phyloP scores from a whole-genome alignment of 2,888 invertebrate genomes.

The Pachycephus smyrnensis region DNA sequence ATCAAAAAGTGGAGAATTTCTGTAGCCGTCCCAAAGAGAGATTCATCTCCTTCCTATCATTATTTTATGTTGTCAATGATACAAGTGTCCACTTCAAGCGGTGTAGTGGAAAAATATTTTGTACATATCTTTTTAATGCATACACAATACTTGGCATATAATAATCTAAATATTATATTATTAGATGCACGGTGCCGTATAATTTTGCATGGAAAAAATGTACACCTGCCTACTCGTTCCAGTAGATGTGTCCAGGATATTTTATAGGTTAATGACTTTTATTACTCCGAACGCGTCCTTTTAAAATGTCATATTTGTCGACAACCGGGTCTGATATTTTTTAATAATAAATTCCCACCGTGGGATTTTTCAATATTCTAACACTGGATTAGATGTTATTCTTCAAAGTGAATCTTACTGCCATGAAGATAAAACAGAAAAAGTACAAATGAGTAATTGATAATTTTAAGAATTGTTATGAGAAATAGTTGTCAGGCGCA shows the following conservation, averaged over 20 bases:
- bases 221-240: not conserved
- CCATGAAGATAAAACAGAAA: not conserved
- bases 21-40: not conserved
- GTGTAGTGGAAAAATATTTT: not conserved
- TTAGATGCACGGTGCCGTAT: not conserved
- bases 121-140: not conserved
- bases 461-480: not conserved
- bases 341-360: not conserved
- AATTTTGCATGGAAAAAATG: not conserved
- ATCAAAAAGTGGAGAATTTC: not conserved
- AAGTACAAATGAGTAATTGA: not conserved
- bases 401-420: not conserved
- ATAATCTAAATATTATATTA: not conserved
- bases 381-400: not conserved
- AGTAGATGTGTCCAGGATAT: not conserved
- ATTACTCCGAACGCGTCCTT: not conserved
- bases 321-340: not conserved
- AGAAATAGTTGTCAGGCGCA: not conserved
- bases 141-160: not conserved
- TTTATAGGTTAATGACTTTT: not conserved
- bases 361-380: not conserved
- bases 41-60: not conserved
- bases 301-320: not conserved
- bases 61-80: not conserved
- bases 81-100: not conserved